These are phyloP conservation scores for Leptinotarsa undecemlineata DNA, from an alignment of 1,140 invertebrate species.

Conservation along the genomic window DNA sequence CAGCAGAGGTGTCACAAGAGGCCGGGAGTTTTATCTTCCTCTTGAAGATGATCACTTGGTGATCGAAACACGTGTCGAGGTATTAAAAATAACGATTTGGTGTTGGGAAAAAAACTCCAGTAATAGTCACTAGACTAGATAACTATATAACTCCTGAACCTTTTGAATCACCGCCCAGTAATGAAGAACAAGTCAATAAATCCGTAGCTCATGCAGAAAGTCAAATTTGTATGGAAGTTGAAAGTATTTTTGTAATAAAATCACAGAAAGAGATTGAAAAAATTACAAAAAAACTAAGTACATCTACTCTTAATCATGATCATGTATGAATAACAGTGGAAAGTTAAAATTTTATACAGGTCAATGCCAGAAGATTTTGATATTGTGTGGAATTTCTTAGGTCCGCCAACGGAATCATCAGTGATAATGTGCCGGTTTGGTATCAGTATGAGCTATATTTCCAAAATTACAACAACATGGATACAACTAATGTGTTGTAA, in stretches of 20 bases:
- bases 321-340: neutral
- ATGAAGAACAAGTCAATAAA: neutral
- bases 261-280: neutral
- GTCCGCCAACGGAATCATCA: too few species aligned
- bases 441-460: conserved; percentile 16
- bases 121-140: too few species aligned
- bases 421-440: too few species aligned
- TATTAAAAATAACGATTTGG: too few species aligned
- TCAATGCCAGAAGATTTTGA: neutral
- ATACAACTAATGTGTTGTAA: conserved; percentile 12
- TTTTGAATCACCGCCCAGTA: neutral
- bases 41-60: too few species aligned
- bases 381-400: neutral
- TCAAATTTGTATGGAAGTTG: conserved; percentile 11
- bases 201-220: neutral
- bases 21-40: too few species aligned
- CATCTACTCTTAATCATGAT: neutral
- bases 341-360: conserved; percentile 1
- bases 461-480: conserved; percentile 18
- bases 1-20: too few species aligned
- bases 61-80: too few species aligned
- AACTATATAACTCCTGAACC: conserved; percentile 1
- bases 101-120: too few species aligned
- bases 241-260: conserved; percentile 12
- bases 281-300: neutral